phyloP scores from a whole-genome alignment of 2,888 invertebrate species.

The Dasypolia templi region DNA sequence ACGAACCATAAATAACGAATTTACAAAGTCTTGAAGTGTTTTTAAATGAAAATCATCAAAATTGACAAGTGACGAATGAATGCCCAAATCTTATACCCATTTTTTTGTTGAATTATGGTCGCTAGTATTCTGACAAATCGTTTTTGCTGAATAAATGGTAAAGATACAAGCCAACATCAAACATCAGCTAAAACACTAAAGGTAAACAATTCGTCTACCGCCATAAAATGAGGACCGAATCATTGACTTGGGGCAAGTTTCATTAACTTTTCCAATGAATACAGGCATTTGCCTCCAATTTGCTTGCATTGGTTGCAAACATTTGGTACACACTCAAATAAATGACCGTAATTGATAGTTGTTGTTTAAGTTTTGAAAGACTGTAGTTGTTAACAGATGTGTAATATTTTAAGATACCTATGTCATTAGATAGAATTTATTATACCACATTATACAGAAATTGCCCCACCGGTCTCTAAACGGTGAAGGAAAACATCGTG shows the following conservation, averaged over 20 bases:
- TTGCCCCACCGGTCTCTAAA: no score
- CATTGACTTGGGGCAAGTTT: conserved; percentile 84
- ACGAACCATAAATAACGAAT: not conserved
- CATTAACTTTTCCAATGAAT: conserved; percentile 89
- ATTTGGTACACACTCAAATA: conserved; percentile 66
- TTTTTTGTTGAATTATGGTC: not conserved
- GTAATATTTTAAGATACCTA: no score
- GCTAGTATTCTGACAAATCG: not conserved
- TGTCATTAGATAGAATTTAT: no score
- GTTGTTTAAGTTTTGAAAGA: not conserved
- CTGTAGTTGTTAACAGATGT: not conserved
- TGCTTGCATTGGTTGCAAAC: conserved; percentile 78
- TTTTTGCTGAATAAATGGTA: not conserved
- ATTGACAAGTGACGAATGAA: not conserved
- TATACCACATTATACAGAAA: no score
- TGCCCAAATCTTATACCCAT: not conserved
- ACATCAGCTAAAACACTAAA: conserved; percentile 60
- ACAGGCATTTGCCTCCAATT: conserved; percentile 86
- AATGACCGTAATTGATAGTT: not conserved
- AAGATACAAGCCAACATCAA: not conserved
- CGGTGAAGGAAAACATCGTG: not conserved
- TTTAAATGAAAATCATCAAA: not conserved
- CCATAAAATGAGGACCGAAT: conserved; percentile 74
- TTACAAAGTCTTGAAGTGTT: not conserved
- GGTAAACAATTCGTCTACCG: conserved; percentile 67